A percentile compares a stretch with the other conserved stretches of the same genome.
These are phyloP conservation scores for Hermaeophaga mercurialis DNA, from an alignment of 2,888 invertebrate genomes.

Conservation along the genomic window DNA sequence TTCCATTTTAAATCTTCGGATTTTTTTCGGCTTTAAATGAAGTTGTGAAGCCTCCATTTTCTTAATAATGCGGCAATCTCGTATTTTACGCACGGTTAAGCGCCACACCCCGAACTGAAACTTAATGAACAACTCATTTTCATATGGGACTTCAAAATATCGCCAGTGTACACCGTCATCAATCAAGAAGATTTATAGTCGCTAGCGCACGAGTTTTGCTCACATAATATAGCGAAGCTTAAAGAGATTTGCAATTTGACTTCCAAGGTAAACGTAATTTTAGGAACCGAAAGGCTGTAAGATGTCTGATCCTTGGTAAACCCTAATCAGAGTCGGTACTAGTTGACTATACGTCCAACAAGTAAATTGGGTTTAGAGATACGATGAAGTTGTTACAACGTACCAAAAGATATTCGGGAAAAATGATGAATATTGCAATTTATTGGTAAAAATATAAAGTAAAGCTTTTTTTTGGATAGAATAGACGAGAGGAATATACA, in stretches of 20 bases:
- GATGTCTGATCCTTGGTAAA: no score
- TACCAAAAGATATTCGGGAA: no score
- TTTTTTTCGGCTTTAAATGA: no score
- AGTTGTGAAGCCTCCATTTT: background rate
- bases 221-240: slow-evolving; percentile 15
- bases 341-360: no score
- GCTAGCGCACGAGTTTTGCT: slow-evolving; percentile 10
- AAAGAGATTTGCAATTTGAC: slow-evolving; percentile 11
- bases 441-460: no score
- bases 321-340: no score
- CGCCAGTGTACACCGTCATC: slow-evolving; percentile 20
- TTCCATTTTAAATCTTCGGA: no score
- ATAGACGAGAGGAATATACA: no score
- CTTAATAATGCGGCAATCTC: slow-evolving; percentile 12
- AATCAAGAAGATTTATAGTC: slow-evolving; percentile 22
- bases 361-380: no score
- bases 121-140: slow-evolving; percentile 26
- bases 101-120: slow-evolving; percentile 8
- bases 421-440: no score
- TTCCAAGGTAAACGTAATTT: slow-evolving; percentile 5
- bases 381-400: no score
- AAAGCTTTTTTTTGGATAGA: no score
- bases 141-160: slow-evolving; percentile 27
- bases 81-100: slow-evolving; percentile 23
- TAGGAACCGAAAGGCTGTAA: background rate